phyloP scores from a whole-genome alignment of 2,797 vertebrate species.

The Ciconia nigra region DNA sequence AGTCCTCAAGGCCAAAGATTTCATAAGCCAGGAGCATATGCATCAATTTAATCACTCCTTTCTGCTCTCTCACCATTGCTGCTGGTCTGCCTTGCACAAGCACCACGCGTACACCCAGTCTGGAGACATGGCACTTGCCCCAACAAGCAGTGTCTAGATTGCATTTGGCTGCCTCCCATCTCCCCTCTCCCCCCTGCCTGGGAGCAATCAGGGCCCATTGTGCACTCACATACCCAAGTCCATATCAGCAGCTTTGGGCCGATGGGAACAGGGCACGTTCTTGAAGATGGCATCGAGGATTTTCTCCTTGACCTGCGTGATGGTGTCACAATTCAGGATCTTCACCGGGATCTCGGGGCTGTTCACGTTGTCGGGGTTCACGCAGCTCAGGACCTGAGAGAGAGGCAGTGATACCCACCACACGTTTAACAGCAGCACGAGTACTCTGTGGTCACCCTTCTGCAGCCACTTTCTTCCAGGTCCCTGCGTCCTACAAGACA shows the following conservation, averaged over 20 bases:
- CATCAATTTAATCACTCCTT: background rate
- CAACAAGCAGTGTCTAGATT: background rate
- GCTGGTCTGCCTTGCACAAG: background rate
- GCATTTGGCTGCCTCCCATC: background rate
- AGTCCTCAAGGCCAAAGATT: background rate
- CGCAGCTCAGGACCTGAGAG: slow-evolving; percentile 90
- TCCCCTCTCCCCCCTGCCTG: background rate
- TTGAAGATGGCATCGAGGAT: slow-evolving; percentile 98
- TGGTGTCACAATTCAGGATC: slow-evolving; percentile 95
- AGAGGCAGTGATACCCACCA: background rate
- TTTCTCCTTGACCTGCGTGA: slow-evolving; percentile 98
- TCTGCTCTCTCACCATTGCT: background rate
- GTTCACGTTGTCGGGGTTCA: slow-evolving; percentile 94
- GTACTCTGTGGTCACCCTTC: background rate
- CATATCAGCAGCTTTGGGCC: slow-evolving; percentile 96
- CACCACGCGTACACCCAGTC: background rate
- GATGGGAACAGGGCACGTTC: slow-evolving; percentile 93
- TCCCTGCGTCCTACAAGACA: background rate
- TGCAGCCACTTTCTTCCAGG: background rate
- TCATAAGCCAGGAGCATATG: background rate
- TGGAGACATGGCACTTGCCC: background rate
- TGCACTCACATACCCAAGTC: slow-evolving; percentile 84
- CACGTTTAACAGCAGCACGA: background rate
- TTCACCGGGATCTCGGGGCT: slow-evolving; percentile 94
- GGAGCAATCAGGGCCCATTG: too few relatives aligned